Conservation (phyloP, 2,888 invertebrate species). For the Steinernema carpocapsae region DNA sequence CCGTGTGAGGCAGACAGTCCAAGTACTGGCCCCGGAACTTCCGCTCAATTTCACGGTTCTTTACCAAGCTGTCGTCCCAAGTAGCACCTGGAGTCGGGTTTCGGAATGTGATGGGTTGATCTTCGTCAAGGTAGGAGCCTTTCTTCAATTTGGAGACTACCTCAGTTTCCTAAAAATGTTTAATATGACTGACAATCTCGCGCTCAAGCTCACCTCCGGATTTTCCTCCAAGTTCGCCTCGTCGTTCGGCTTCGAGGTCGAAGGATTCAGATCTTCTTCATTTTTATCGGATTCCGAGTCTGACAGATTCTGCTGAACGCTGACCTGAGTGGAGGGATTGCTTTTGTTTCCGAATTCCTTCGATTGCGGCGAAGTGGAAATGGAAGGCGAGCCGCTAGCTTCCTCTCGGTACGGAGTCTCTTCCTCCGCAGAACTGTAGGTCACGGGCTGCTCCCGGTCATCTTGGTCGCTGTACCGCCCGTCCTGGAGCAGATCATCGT, state of each 20-base stretch:
- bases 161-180: too few species aligned
- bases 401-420: too few species aligned
- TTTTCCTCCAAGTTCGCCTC: too few species aligned
- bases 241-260: too few species aligned
- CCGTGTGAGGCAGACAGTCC: constrained; percentile 86
- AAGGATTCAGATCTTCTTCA: too few species aligned
- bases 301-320: too few species aligned
- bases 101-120: constrained; percentile 27
- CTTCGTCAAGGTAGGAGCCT: constrained; percentile 22
- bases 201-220: too few species aligned
- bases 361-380: background rate
- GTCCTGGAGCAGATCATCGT: background rate
- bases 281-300: too few species aligned
- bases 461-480: background rate
- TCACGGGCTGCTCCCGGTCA: background rate
- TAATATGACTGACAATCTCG: too few species aligned
- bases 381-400: background rate
- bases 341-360: too few species aligned
- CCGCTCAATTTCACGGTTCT: background rate
- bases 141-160: background rate
- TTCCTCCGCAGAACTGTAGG: background rate
- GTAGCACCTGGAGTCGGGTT: constrained; percentile 5
- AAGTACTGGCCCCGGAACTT: constrained; percentile 75
- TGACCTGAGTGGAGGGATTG: too few species aligned
- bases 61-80: background rate